Base-by-base conservation (phyloP, 2,888 invertebrate species). In the Chaitophorus viminalis region DNA sequence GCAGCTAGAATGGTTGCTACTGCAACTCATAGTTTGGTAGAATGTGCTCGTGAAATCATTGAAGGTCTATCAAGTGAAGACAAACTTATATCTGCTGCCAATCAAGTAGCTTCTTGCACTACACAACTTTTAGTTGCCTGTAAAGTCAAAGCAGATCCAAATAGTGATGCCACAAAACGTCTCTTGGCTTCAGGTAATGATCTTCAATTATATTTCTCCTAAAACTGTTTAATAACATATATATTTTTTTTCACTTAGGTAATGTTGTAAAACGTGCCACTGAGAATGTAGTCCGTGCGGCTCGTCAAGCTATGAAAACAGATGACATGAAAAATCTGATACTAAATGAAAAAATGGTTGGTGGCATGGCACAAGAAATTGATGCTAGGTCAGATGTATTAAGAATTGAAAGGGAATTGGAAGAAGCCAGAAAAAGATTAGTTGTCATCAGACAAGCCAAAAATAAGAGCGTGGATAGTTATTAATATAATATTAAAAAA, bases 251-350 rank as follows among this genome's bases (percentile, higher is more conserved):
- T 81, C 54, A 4, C 25, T 46, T 39, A 87, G 87, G 87, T 65
- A 87, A 87, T 75, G 87, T 87, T 31, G 87, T 87, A 17, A 87
- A 87, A 87, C 87, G 87, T 75, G 87, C 87, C 46, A 87, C 87
- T 17, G 87, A 87, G 25, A 87, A 87, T 81, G 87, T 87, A 31
- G 87, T 87, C 25, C 70, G 87, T 39, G 87, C 87, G 9, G 87
- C 87, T 60, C 79, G 87, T 31, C 87, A 87, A 75, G 87, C 87
- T 25, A 87, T 87, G 87, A 87, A 87, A 74, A 60, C 87, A 1
- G 87, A 87, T 87, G 87, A 79, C 46, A 81, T 72, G 18, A 87
- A 87, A n/a, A 79, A 79, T 31, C 60, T 87, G 46, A 65, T 87
- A 74, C 46, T 87, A 81, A 79, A 87, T 65, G 81, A 87, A 29